A percentile compares a stretch with the other conserved stretches of the same genome.
Conservation (phyloP, 2,888 invertebrate genomes). For the Lasius fuliginosus region DNA sequence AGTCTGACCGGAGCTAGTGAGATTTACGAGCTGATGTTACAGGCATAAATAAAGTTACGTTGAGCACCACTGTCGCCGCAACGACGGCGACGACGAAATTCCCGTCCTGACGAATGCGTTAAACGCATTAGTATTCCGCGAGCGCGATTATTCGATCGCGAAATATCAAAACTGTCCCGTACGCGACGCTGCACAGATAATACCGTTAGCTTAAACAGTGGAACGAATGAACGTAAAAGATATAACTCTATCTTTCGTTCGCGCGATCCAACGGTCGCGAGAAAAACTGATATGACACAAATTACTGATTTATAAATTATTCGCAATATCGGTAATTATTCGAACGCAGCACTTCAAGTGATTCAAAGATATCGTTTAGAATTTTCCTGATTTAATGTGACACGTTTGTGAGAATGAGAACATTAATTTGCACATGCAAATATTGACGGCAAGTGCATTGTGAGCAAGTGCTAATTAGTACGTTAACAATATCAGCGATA, state of each 20-base stretch:
- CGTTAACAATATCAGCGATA: conserved; percentile 32
- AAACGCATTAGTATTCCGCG: conserved; percentile 71
- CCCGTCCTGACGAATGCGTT: conserved; percentile 58
- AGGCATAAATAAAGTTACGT: conserved; percentile 65
- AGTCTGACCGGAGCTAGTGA: conserved; percentile 43
- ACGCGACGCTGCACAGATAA: neutral
- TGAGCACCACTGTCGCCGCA: conserved; percentile 69
- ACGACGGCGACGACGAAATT: conserved; percentile 33
- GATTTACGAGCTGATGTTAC: conserved; percentile 65
- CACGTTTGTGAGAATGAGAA: neutral
- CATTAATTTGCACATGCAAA: conserved; percentile 35
- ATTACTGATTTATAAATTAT: neutral
- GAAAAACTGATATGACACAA: neutral
- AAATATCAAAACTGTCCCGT: conserved; percentile 41
- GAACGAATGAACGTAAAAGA: conserved; percentile 3
- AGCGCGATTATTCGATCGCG: conserved; percentile 63
- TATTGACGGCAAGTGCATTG: neutral
- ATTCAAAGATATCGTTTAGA: neutral
- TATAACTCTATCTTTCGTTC: neutral
- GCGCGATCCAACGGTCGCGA: neutral
- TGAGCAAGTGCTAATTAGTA: conserved; percentile 26
- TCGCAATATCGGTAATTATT: neutral
- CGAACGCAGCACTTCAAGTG: neutral
- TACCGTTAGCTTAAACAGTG: neutral
- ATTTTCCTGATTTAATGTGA: neutral